Conservation (phyloP, 53 echinoderm and acorn worm species). For the Echinarachnius parma region DNA sequence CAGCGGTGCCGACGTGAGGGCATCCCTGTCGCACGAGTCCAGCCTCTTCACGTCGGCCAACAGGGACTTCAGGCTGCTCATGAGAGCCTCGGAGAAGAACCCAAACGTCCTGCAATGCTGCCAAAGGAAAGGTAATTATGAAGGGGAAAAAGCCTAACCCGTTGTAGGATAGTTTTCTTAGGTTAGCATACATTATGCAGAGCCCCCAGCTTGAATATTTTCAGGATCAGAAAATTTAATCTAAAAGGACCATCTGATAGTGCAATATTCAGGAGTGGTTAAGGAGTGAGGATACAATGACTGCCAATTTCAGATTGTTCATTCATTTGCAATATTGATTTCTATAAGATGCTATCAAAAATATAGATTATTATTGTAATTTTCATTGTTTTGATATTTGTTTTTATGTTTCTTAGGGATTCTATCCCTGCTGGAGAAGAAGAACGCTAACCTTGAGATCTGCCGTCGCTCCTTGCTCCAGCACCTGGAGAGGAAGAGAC, state of each 20-base stretch:
- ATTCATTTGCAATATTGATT: too few relatives aligned
- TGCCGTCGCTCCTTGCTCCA: conserved; percentile 83
- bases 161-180: too few relatives aligned
- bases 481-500: conserved; percentile 90
- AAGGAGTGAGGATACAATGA: too few relatives aligned
- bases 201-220: too few relatives aligned
- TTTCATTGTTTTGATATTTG: background rate
- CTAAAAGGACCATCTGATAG: too few relatives aligned
- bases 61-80: conserved; percentile 86
- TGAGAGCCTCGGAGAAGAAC: conserved; percentile 94
- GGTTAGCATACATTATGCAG: too few relatives aligned
- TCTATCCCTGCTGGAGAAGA: conserved; percentile 79
- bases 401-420: conserved; percentile 57
- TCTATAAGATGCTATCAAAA: background rate
- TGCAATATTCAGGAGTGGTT: too few relatives aligned
- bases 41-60: conserved; percentile 80
- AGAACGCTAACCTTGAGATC: conserved; percentile 84
- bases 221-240: too few relatives aligned
- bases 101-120: conserved; percentile 99
- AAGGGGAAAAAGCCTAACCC: background rate
- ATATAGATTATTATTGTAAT: background rate
- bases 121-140: conserved; percentile 77
- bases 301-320: too few relatives aligned
- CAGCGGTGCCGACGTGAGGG: conserved; percentile 83
- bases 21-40: conserved; percentile 82